Percentiles rank a stretch among this genome's conserved stretches.
Evolutionary conservation across 2,888 invertebrate genomes (phyloP).

Genomic region (Gymnosoma rotundatum): DNA sequence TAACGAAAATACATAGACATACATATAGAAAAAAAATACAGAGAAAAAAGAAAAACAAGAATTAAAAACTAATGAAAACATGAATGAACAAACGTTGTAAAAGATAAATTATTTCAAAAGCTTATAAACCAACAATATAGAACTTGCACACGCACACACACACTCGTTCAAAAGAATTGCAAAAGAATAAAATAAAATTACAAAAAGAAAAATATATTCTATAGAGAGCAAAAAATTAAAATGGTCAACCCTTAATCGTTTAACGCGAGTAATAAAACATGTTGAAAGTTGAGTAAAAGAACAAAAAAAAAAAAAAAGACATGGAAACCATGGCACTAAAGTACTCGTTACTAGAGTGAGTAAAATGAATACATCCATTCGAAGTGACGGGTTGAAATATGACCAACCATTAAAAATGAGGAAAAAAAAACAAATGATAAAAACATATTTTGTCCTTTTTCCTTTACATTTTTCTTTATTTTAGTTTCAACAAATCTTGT

Average conservation of each 20-base stretch:
- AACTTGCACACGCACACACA: neutral
- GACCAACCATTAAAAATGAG: constrained; percentile 35
- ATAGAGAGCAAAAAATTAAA: constrained; percentile 22
- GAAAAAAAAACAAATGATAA: constrained; percentile 19
- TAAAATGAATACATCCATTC: neutral
- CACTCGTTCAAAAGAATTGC: neutral
- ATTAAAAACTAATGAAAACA: constrained; percentile 69
- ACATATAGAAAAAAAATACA: neutral
- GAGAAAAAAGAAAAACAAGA: constrained; percentile 22
- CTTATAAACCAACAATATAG: constrained; percentile 1
- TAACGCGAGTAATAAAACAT: constrained; percentile 59
- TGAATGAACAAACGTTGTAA: constrained; percentile 63
- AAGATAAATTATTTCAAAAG: constrained; percentile 65
- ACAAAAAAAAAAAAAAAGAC: neutral
- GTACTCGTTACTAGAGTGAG: neutral
- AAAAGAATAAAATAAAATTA: constrained; percentile 44
- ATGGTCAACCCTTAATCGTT: constrained; percentile 56
- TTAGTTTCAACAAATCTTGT: constrained; percentile 46
- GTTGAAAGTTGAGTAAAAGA: constrained; percentile 47
- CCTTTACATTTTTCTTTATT: constrained; percentile 26
- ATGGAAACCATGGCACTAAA: neutral
- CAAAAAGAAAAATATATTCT: constrained; percentile 11
- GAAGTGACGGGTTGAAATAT: constrained; percentile 48
- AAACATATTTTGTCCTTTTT: constrained; percentile 49
- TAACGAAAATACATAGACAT: neutral